Base-by-base conservation (phyloP, 1,140 invertebrate species). In the Drosophila suzukii region DNA sequence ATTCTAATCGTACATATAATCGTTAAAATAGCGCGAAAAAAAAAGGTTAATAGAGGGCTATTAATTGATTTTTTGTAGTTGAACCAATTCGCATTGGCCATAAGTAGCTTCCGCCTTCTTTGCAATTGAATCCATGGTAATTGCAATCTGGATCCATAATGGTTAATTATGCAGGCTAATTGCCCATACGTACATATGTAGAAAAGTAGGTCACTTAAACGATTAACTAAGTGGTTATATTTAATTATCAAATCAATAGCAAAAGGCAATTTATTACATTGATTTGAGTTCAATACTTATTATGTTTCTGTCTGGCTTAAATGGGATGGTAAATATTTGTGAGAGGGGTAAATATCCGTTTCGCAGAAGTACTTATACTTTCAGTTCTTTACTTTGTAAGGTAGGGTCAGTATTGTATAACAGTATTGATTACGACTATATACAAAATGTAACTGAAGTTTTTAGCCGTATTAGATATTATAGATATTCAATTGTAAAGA, bases 71-170 rank as follows among this genome's bases (percentile, higher is more conserved):
- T 34, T 34, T 51, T 53, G 15, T 36, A 15, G 10, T 17, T 30
- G 47, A n/a, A 34, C 10, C 17, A 34, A 17, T 51, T 51, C 7
- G 30, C 27, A 36, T 10, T 34, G 27, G 7, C 27, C 32, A 34
- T 17, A 15, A 0, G 8, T 10, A 6, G 32, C 50, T 53, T 53
- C 50, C 50, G 50, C 11, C 32, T 53, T 20, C 32, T 20, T 53
- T 36, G 30, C 15, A 53, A 13, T 32, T 32, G 7, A 32, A 32
- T 32, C 30, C 30, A 8, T 27, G 24, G 11, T n/a, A 47, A 49
- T 49, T 49, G 46, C 46, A 49, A 30, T 49, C 46, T 49, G 24
- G 27, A 27, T 53, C 17, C 30, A 53, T 53, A 36, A 53, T 53
- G 20, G 27, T 44, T 58, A 17, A 58, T 44, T 58, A 58, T 58